Evolutionary conservation across 2,888 invertebrate genomes (phyloP), one percentile per base, ranked within the genome.

Genomic region (Achlya flavicornis): DNA sequence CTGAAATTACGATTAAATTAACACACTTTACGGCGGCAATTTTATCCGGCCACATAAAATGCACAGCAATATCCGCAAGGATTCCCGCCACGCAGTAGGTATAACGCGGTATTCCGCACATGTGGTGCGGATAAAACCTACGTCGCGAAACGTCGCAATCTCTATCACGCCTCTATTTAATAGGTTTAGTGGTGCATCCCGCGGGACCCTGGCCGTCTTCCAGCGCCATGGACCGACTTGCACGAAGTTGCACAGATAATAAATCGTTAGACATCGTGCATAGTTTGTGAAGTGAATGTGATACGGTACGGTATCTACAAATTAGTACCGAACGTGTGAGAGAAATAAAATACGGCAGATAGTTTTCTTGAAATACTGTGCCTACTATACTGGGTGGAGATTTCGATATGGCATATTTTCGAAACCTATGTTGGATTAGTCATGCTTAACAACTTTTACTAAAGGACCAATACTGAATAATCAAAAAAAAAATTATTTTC

Each of bases 61-160:
- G 58, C 33, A 48, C 32, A 43, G 7, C 43, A 43, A 46, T 43
- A 48, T 16, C 41, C 53, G 53, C 53, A 53, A 16, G 53, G 19
- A 53, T 16, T 59, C 16, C 41, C 60, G 26, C 60, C 14, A 19
- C 26, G 60, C 67, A 61, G 64, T 66, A 48, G 62, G 64, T 66
- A 48, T 66, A 26, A 26, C 26, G 60, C 67, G 62, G 64, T 66
- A 48, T 66, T 60, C 41, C 38, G 53, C 62, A 61, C 41, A 64
- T 62, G 68, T 3, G 35, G 35, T 35, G 71, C 69, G 67, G 69
- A 65, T 67, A 74, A 74, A 76, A 72, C 75, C 75, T 73, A 71
- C 70, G 74, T 65, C 68, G 74, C 65, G 76, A 74, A 78, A 82
- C 79, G n/a, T n/a, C n/a, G 82, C 77, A 82, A 81, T 85, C 79